These are phyloP conservation scores for Blastobasis adustella DNA, from an alignment of 2,888 invertebrate species.

Conservation along the genomic window DNA sequence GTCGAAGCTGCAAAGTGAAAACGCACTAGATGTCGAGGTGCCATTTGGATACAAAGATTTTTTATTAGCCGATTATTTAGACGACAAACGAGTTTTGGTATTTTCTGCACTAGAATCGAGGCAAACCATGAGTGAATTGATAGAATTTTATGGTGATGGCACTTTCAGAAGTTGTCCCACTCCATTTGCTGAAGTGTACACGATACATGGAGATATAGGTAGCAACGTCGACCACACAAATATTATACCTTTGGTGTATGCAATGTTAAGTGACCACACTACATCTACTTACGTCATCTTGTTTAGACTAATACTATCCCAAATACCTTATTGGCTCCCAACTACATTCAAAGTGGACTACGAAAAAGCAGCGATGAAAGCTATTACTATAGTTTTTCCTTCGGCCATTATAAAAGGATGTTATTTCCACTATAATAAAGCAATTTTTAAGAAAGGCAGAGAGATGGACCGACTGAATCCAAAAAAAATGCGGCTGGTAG, in stretches of 20 bases:
- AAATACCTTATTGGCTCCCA: not conserved
- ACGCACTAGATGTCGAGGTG: constrained; percentile 5
- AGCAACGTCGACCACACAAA: not conserved
- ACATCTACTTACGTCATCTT: not conserved
- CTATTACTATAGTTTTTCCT: constrained; percentile 3
- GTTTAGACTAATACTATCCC: not conserved
- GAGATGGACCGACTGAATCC: not conserved
- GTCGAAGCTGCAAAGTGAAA: constrained; percentile 4
- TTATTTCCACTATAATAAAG: constrained; percentile 2
- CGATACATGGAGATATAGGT: not conserved
- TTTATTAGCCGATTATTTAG: constrained; percentile 7
- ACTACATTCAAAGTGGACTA: not conserved
- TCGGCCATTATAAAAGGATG: constrained; percentile 1
- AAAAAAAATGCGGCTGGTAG: not conserved
- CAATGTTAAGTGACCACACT: constrained; percentile 1
- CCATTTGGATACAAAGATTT: constrained; percentile 7
- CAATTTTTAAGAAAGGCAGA: constrained; percentile 2
- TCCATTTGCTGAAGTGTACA: not conserved
- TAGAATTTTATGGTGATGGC: constrained; percentile 1
- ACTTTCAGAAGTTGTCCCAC: constrained; percentile 2
- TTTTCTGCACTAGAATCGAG: constrained; percentile 6
- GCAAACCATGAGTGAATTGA: constrained; percentile 5
- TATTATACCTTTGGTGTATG: not conserved
- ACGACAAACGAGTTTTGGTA: constrained; percentile 4
- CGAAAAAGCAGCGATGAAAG: constrained; percentile 3